Base-by-base conservation (phyloP, 1,140 invertebrate species). In the Chionoecetes opilio region DNA sequence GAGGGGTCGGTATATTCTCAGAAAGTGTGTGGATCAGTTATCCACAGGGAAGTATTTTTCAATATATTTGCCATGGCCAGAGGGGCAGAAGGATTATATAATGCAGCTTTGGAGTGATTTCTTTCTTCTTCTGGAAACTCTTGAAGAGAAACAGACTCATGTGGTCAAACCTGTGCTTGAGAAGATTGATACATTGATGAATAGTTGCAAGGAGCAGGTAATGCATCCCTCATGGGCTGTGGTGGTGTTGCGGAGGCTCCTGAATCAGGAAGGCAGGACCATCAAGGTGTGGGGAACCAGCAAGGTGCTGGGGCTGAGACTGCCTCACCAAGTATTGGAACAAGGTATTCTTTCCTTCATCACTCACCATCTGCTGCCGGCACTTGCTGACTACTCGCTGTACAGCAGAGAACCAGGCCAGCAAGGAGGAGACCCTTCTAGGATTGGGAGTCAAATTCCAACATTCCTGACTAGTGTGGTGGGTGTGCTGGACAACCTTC, bases 101-200 rank as follows among this genome's bases (percentile, higher is more conserved):
- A 5, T 41, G n/a, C 85, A 93, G 31, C 91, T 96, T 8, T 97
- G 96, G 96, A 96, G 97, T 31, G 96, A 97, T 87, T 97, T 97
- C 89, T 97, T 97, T 88, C 95, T 97, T 87, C 96, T 98, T 31
- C 95, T 98, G 41, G 98, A 98, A 96, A 97, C 97, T 34, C 96
- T 98, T 26, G 98, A 98, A 96, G 98, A 98, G 96, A 98, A 98
- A 96, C 98, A 98, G 96, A 97, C 97, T n/a, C 98, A 98, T 96
- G 96, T 98, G 17, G 96, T 98, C 29, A 96, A 97, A 53, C 98
- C 98, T 86, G 97, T 97, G n/a, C 95, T 98, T 21, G 96, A 95
- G 26, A 97, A 97, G 93, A 37, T 97, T 88, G 94, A 97, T 46
- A 96, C 86, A 91, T 96, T 97, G 41, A 92, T 97, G 91, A 34